Evolutionary conservation across 2,888 invertebrate species (phyloP).

Genomic region (Cinara cedri): DNA sequence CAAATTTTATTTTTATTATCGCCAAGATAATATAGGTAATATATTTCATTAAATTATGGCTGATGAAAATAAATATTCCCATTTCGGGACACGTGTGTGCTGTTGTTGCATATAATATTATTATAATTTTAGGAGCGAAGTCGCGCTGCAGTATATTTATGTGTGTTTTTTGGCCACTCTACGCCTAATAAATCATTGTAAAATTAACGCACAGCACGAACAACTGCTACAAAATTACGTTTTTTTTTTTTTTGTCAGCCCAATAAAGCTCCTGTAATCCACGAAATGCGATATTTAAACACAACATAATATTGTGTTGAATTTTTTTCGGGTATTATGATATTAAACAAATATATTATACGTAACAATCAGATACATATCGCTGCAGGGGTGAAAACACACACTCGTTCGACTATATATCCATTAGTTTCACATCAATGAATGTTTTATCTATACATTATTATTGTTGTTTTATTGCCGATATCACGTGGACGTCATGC

Average conservation of each 20-base stretch:
- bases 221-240: slow-evolving; percentile 12
- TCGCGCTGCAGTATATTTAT: not conserved
- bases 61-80: not conserved
- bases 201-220: not conserved
- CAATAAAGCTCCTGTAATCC: not conserved
- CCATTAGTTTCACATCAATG: slow-evolving; percentile 36
- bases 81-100: not conserved
- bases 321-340: not conserved
- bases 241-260: not conserved
- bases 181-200: slow-evolving; percentile 15
- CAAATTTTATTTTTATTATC: no score
- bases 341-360: not conserved
- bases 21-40: no score
- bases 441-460: not conserved
- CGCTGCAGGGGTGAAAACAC: not conserved
- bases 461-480: slow-evolving; percentile 22
- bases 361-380: no score
- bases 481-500: slow-evolving; percentile 11
- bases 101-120: not conserved
- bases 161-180: slow-evolving; percentile 1
- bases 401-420: not conserved
- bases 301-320: not conserved
- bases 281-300: not conserved
- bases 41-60: not conserved
- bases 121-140: not conserved